These are phyloP conservation scores for Alaudala cheleensis DNA, from an alignment of 2,113 vertebrate species.

Conservation along the genomic window DNA sequence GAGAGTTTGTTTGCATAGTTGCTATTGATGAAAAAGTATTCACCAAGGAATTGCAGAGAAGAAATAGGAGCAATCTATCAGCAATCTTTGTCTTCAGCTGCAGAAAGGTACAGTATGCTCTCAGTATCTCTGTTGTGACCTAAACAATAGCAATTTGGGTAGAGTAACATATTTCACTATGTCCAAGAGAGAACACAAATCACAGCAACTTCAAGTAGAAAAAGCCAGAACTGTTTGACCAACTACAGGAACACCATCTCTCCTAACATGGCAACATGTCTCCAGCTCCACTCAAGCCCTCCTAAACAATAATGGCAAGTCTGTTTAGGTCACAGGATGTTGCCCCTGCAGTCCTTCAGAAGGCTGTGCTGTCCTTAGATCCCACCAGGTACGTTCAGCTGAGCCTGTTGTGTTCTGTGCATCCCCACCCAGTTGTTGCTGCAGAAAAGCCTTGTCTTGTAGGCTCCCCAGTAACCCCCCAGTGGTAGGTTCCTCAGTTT, in stretches of 20 bases:
- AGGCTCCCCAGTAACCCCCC: background rate
- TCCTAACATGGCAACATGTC: background rate
- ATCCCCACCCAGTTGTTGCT: background rate
- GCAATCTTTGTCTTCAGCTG: slow-evolving; percentile 1
- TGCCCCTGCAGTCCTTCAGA: background rate
- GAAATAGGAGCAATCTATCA: slow-evolving; percentile 6
- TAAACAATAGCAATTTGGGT: background rate
- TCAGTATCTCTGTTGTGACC: background rate
- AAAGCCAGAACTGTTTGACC: background rate
- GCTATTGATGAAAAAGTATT: background rate
- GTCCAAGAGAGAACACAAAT: background rate
- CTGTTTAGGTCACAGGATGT: background rate
- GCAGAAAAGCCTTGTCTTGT: slow-evolving; percentile 6
- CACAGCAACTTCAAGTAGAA: background rate
- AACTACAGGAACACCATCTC: background rate
- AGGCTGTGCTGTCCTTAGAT: background rate
- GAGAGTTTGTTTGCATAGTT: slow-evolving; percentile 13
- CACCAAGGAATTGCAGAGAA: slow-evolving; percentile 18
- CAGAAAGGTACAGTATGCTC: background rate
- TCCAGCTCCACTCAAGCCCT: background rate
- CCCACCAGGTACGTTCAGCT: background rate
- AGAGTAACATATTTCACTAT: background rate
- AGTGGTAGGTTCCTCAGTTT: background rate
- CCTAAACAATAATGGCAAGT: background rate
- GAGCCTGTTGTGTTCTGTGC: background rate